A percentile compares a stretch with the other conserved stretches of the same genome.
Evolutionary conservation across 2,888 invertebrate genomes (phyloP).

Genomic region (Adela reaumurella): DNA sequence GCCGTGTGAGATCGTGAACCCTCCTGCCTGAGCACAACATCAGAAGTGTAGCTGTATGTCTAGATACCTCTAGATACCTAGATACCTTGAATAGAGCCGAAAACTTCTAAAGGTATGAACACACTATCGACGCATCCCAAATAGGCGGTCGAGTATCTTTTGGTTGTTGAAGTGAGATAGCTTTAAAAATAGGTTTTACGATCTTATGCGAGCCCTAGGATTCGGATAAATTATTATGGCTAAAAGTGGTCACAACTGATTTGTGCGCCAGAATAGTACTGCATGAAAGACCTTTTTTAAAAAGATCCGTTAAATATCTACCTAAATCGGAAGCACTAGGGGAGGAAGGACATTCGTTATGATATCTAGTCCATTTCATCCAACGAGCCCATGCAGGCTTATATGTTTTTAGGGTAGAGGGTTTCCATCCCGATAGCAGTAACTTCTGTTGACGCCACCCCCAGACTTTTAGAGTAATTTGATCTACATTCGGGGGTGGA

Average conservation of each 20-base stretch:
- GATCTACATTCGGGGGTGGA: neutral
- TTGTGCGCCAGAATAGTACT: slow-evolving; percentile 9
- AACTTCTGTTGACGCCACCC: too few relatives aligned
- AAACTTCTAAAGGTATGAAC: neutral
- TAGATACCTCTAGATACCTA: neutral
- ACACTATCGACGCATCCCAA: neutral
- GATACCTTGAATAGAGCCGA: neutral
- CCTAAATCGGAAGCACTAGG: too few relatives aligned
- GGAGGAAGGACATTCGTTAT: too few relatives aligned
- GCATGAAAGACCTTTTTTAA: too few relatives aligned
- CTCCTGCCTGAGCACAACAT: slow-evolving; percentile 10
- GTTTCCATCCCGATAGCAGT: too few relatives aligned
- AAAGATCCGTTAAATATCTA: too few relatives aligned
- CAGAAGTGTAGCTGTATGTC: slow-evolving; percentile 5
- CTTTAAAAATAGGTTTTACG: slow-evolving; percentile 6
- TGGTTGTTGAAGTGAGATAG: slow-evolving; percentile 5
- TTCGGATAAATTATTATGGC: neutral
- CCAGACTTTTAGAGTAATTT: neutral
- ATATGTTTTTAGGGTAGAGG: too few relatives aligned
- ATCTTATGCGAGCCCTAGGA: neutral
- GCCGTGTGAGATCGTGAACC: slow-evolving; percentile 10
- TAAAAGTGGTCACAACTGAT: slow-evolving; percentile 7
- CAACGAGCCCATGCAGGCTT: too few relatives aligned
- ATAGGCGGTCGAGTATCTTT: neutral
- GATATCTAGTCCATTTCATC: too few relatives aligned